Percentiles rank a stretch among this genome's conserved stretches.
Evolutionary conservation across 2,888 invertebrate species (phyloP).

Genomic region (Ophion costatus): DNA sequence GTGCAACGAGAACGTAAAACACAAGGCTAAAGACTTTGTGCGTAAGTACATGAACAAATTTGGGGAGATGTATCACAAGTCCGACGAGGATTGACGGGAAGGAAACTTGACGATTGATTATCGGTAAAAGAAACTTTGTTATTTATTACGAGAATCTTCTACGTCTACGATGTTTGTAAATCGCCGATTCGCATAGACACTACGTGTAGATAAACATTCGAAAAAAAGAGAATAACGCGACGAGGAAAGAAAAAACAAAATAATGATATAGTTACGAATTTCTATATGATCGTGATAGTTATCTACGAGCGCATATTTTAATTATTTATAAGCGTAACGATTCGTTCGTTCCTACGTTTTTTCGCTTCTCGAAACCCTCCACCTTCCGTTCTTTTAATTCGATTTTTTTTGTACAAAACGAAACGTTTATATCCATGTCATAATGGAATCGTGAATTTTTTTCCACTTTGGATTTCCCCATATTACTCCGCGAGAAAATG

Average conservation of each 20-base stretch:
- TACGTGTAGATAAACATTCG: constrained; percentile 60
- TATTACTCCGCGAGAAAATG: neutral
- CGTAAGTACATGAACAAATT: constrained; percentile 98
- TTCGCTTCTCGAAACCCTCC: constrained; percentile 25
- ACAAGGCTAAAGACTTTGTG: constrained; percentile 97
- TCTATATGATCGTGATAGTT: constrained; percentile 68
- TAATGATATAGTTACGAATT: constrained; percentile 62
- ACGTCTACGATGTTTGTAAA: constrained; percentile 55
- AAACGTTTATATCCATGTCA: constrained; percentile 25
- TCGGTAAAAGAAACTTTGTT: constrained; percentile 38
- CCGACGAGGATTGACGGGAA: constrained; percentile 85
- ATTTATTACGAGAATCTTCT: constrained; percentile 60
- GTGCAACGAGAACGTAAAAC: constrained; percentile 95
- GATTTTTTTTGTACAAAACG: constrained; percentile 56
- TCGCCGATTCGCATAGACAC: constrained; percentile 55
- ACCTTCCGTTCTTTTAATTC: neutral
- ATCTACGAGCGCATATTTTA: constrained; percentile 62
- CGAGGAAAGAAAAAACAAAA: constrained; percentile 24
- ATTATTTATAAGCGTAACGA: constrained; percentile 62
- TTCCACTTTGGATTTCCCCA: neutral
- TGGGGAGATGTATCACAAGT: constrained; percentile 90
- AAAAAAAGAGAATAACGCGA: constrained; percentile 28
- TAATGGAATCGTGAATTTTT: neutral
- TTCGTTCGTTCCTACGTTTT: constrained; percentile 35
- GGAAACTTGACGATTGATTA: neutral